Evolutionary conservation across 2,797 vertebrate genomes (phyloP), one percentile per base, ranked within the genome.

Genomic region (Mycteria americana): DNA sequence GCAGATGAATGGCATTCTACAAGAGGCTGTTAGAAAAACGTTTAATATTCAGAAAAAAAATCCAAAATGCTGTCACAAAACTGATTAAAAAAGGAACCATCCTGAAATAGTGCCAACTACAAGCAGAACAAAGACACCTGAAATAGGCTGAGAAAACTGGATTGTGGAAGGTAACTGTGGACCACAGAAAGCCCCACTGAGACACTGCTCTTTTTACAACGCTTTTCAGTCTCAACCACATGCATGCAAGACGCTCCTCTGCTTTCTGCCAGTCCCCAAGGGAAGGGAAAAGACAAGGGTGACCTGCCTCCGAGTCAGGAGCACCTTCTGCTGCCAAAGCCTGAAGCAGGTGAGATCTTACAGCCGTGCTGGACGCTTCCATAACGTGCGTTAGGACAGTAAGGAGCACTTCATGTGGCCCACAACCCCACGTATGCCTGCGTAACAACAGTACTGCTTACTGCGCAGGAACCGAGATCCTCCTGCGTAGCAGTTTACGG

Each of bases 21-120:
- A 56, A 31, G 33, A 69, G 35, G 41, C 57, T 24, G 35, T 60
- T 45, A 64, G 43, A n/a, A 88, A 85, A 89, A 79, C 3, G 28
- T 39, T 67, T 63, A 72, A 57, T 50, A 78, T 70, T 60, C 48
- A 54, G 62, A 80, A 72, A 72, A 72, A 54, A 88, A 51, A 63
- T 18, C 59, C 23, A 81, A 85, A 56, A 81, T 25, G 56, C 69
- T 94, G 82, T 56, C 89, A 89, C 60, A 73, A 86, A 94, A 83
- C 28, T 45, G 28, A 94, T 53, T 13, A 14, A 59, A 74, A 81
- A 79, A 81, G 37, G 57, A 92, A 74, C n/a, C 10, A 48, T 10
- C 54, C 80, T 54, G 79, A 93, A 86, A 86, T 4, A 54, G 50
- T 45, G 80, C 33, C 90, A 95, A 57, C 39, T 50, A 59, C 54